Evolutionary conservation across 2,113 vertebrate genomes (phyloP), one percentile per base, ranked within the genome.

Genomic region (Anoplopoma fimbria): DNA sequence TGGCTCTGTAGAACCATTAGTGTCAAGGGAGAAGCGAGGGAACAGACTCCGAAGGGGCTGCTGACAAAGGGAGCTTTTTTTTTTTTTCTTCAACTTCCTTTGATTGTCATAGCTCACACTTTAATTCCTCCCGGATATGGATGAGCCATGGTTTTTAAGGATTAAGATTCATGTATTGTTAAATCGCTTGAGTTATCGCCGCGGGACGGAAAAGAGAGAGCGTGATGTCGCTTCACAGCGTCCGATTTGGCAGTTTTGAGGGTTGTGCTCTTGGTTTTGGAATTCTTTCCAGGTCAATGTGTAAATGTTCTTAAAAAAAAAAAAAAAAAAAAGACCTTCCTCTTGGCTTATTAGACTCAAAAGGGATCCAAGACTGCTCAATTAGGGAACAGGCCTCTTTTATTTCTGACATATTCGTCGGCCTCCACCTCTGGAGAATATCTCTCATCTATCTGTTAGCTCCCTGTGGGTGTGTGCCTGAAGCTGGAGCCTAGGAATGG

Each of bases 391-490:
- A 86, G 84, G 69, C 82, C 82, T 92, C 89, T 88, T 90, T 94
- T 93, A 93, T 93, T 95, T 90, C 90, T 90, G 88, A 94, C 91
- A 89, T 62, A 81, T 91, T 89, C 77, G 74, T 83, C 88, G 86
- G 90, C 89, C 84, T 91, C 77, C 85, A 89, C 86, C 91, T 93
- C 90, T 80, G 85, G 94, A 93, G 93, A 86, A 87, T 91, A 89
- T 93, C 89, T 91, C 93, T 95, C 93, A 93, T 95, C 93, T 94
- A 89, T 93, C 91, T 87, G 68, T 89, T 90, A 40, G 76, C 89
- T 93, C 93, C 93, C 93, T 85, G 29, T 91, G 89, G 94, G 92
- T 80, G 84, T 93, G 94, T 92, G 92, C 93, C 92, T 94, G 89
- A 92, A 93, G 92, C 89, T 74, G 72, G 58, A 89, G 85, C 86